These are phyloP conservation scores for Sceloporus tristichus DNA, from an alignment of 2,113 vertebrate species.

Conservation along the genomic window DNA sequence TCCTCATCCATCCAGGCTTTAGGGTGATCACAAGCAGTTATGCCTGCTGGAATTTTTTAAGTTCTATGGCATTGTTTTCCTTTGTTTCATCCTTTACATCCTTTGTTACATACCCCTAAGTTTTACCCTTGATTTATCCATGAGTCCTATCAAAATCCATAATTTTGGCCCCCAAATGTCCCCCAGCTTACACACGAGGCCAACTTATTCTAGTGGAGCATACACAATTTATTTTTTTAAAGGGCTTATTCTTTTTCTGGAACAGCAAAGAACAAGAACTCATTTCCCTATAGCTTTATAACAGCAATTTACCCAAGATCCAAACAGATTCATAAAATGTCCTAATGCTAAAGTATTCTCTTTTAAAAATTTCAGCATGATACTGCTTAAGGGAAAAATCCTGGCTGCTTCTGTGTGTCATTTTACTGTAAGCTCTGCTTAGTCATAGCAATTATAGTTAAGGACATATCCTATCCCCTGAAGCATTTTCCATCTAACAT, in stretches of 20 bases:
- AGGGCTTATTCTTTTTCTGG: neutral
- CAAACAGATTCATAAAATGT: neutral
- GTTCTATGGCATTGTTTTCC: too few species aligned
- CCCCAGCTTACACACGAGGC: too few species aligned
- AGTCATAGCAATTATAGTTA: constrained; percentile 11
- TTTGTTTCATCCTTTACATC: too few species aligned
- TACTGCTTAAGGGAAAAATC: neutral
- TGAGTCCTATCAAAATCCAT: too few species aligned
- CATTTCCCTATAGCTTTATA: neutral
- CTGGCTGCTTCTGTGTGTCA: neutral
- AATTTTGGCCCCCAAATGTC: too few species aligned
- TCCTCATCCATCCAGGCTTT: too few species aligned
- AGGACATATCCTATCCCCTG: constrained; percentile 14
- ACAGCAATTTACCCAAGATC: neutral
- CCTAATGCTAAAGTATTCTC: neutral
- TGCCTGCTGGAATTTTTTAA: too few species aligned
- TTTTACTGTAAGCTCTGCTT: constrained; percentile 24
- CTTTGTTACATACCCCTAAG: too few species aligned
- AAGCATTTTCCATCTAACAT: constrained; percentile 6
- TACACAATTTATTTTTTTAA: neutral
- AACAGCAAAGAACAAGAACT: neutral
- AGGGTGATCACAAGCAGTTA: too few species aligned
- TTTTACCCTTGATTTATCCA: too few species aligned
- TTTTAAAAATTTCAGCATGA: neutral
- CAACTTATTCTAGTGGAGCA: too few species aligned